Percentiles rank a stretch among this genome's conserved stretches.
Evolutionary conservation across 2,797 vertebrate genomes (phyloP).

Genomic region (Malurus splendens): DNA sequence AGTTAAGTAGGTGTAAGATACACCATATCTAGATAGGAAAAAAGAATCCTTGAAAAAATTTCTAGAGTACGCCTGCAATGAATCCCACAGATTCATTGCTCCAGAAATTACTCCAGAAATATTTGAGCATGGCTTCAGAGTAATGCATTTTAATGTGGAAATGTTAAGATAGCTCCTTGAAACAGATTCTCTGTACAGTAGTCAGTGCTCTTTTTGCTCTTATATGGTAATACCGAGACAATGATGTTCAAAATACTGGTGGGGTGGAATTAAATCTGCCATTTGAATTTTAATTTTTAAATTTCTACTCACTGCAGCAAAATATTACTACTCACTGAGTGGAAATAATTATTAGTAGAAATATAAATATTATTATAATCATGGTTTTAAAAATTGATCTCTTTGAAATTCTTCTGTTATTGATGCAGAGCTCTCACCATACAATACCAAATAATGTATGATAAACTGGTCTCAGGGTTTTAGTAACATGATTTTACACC

Average conservation of each 20-base stretch:
- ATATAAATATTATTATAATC: neutral
- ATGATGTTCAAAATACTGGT: neutral
- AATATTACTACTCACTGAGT: neutral
- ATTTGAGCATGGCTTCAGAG: neutral
- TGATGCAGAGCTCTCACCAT: neutral
- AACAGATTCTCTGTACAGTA: neutral
- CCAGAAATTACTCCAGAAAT: neutral
- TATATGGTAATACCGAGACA: conserved; percentile 1
- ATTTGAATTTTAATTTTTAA: neutral
- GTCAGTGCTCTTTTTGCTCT: neutral
- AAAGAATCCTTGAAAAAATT: neutral
- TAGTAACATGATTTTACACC: neutral
- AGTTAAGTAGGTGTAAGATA: neutral
- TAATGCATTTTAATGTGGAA: conserved; percentile 4
- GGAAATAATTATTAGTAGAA: neutral
- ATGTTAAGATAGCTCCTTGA: neutral
- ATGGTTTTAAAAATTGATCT: neutral
- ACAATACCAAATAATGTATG: neutral
- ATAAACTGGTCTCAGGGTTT: neutral
- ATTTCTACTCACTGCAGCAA: neutral
- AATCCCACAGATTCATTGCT: neutral
- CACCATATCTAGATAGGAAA: fast-evolving
- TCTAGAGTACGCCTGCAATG: neutral
- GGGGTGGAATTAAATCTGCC: neutral
- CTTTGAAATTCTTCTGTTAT: neutral